These are phyloP conservation scores for Hermaeophaga mercurialis DNA, from an alignment of 2,888 invertebrate species.

Conservation along the genomic window DNA sequence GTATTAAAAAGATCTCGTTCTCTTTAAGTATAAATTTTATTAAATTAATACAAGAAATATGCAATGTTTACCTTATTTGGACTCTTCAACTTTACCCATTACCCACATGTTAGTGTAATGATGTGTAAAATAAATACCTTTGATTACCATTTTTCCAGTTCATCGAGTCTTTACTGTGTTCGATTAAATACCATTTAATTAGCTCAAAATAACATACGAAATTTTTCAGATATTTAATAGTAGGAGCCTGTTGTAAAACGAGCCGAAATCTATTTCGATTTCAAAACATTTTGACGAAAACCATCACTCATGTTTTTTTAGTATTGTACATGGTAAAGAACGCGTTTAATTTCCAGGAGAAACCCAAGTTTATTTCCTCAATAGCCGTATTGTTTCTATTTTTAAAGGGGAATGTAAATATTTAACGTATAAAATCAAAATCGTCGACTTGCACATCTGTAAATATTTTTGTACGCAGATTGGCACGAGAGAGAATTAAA, in stretches of 20 bases:
- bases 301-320: not conserved
- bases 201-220: too few relatives aligned
- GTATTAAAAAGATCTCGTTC: slow-evolving; percentile 2
- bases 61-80: slow-evolving; percentile 2
- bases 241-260: too few relatives aligned
- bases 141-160: slow-evolving; percentile 7
- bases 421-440: not conserved
- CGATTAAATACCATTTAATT: too few relatives aligned
- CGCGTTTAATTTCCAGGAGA: not conserved
- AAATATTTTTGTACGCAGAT: not conserved
- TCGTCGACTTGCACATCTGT: not conserved
- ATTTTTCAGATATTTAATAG: too few relatives aligned
- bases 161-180: not conserved
- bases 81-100: not conserved
- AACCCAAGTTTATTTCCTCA: not conserved
- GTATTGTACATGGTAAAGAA: not conserved
- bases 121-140: slow-evolving; percentile 3
- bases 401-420: not conserved
- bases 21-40: slow-evolving; percentile 10
- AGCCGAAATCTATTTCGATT: too few relatives aligned
- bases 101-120: slow-evolving; percentile 8
- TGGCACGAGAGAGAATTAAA: too few relatives aligned
- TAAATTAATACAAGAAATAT: slow-evolving; percentile 8
- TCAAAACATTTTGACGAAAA: not conserved
- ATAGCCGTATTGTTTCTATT: not conserved